Evolutionary conservation across 2,113 vertebrate species (phyloP).

Genomic region (Bubo scandiacus): DNA sequence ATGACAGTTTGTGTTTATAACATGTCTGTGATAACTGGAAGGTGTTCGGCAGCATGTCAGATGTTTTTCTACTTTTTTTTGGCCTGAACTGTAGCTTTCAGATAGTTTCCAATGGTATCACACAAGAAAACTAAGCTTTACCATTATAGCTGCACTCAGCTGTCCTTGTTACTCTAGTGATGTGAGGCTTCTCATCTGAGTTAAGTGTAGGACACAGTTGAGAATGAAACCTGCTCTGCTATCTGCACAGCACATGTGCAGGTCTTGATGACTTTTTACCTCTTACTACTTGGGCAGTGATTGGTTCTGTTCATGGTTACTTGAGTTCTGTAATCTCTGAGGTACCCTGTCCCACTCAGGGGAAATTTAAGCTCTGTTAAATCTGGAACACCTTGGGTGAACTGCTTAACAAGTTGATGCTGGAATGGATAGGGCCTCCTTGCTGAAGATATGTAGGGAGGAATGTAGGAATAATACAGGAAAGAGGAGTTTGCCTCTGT

Average conservation of each 20-base stretch:
- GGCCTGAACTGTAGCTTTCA: background rate
- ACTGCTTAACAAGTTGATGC: background rate
- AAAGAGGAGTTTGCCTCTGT: background rate
- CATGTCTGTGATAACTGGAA: background rate
- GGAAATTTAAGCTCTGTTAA: background rate
- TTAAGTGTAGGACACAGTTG: background rate
- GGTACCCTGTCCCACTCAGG: background rate
- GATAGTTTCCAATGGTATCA: background rate
- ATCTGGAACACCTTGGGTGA: background rate
- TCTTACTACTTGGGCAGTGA: too few species aligned
- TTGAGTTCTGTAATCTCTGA: background rate
- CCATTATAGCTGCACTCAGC: background rate
- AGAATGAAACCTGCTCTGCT: background rate
- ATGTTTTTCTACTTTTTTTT: background rate
- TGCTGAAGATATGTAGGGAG: background rate
- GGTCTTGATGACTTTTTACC: background rate
- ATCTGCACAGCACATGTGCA: fast-evolving
- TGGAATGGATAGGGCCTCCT: background rate
- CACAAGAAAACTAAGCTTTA: background rate
- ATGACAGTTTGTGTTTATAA: background rate
- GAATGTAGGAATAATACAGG: background rate
- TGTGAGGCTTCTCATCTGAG: background rate
- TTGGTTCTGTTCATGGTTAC: background rate
- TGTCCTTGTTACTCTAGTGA: background rate
- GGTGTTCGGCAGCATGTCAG: background rate